A percentile compares a stretch with the other conserved stretches of the same genome.
Evolutionary conservation across 2,797 vertebrate genomes (phyloP).

Genomic region (Trichosurus vulpecula): DNA sequence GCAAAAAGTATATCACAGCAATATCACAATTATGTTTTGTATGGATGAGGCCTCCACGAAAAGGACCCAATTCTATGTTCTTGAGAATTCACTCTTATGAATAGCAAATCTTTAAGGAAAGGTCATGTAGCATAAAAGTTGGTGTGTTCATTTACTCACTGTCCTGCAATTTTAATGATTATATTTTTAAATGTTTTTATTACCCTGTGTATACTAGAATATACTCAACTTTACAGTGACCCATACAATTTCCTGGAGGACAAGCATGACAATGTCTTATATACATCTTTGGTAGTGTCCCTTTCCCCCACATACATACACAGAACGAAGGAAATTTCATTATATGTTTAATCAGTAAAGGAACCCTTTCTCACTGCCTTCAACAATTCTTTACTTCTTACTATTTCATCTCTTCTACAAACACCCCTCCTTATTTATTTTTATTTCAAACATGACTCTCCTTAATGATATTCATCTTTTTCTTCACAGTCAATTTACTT

Average conservation of each 20-base stretch:
- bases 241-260: neutral
- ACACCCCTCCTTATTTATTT: neutral
- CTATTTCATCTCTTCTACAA: neutral
- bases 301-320: neutral
- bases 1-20: neutral
- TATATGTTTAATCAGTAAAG: neutral
- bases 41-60: neutral
- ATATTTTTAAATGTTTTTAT: neutral
- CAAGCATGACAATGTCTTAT: neutral
- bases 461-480: neutral
- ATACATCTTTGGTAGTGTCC: neutral
- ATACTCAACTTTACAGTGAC: neutral
- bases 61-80: constrained; percentile 16
- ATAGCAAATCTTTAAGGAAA: neutral
- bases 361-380: neutral
- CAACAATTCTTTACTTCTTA: neutral
- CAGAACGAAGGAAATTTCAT: neutral
- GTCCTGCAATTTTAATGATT: constrained; percentile 48
- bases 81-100: constrained; percentile 4
- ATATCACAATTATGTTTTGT: constrained; percentile 19
- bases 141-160: neutral
- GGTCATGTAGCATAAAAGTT: constrained; percentile 11
- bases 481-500: neutral
- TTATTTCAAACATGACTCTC: neutral
- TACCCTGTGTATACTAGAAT: neutral